Percentiles rank a stretch among this genome's conserved stretches.
phyloP scores from a whole-genome alignment of 2,888 invertebrate genomes.

The Hyalella azteca region DNA sequence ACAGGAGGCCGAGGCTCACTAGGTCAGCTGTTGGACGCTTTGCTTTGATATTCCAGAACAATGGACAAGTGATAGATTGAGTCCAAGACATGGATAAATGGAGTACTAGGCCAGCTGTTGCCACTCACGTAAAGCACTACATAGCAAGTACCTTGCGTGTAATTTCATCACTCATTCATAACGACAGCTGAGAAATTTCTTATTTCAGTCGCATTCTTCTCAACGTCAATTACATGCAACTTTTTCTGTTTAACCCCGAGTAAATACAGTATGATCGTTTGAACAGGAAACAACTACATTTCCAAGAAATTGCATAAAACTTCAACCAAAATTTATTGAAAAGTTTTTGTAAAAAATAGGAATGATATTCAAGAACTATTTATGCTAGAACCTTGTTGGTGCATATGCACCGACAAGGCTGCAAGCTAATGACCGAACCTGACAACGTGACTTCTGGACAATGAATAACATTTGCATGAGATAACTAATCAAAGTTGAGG shows the following conservation, averaged over 20 bases:
- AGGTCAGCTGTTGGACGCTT: background rate
- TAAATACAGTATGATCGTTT: background rate
- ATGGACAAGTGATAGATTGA: constrained; percentile 14
- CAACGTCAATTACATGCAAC: background rate
- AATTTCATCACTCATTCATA: background rate
- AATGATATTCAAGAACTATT: no score
- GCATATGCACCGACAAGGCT: no score
- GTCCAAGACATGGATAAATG: background rate
- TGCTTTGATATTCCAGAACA: background rate
- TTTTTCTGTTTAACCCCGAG: background rate
- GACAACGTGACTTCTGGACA: no score
- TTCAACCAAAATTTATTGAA: no score
- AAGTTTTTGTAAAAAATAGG: no score
- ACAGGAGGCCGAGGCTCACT: background rate
- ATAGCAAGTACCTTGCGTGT: background rate
- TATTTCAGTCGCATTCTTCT: background rate
- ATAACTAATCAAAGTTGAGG: no score
- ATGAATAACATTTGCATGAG: no score
- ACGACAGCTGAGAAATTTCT: background rate
- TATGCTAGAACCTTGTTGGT: no score
- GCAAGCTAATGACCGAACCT: no score
- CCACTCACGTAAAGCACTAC: background rate
- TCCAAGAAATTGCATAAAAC: background rate
- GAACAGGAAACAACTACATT: background rate
- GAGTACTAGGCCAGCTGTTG: background rate